Percentiles rank a stretch among this genome's conserved stretches.
phyloP scores from a whole-genome alignment of 2,888 invertebrate genomes.

The Barypeithes pellucidus region DNA sequence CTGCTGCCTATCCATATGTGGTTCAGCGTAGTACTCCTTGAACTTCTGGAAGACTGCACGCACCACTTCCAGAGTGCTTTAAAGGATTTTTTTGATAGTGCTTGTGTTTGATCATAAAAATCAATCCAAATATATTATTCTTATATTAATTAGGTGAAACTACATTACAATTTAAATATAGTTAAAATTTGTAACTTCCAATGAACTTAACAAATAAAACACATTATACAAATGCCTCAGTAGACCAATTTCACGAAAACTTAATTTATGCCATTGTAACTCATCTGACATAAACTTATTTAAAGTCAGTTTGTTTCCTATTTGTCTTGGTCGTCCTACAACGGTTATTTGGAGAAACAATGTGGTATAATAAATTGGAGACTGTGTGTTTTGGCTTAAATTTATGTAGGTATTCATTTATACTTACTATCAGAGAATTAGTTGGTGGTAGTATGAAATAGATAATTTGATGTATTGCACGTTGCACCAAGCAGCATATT shows the following conservation, averaged over 20 bases:
- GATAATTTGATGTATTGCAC: too few species aligned
- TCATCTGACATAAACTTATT: conserved; percentile 8
- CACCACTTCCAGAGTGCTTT: too few species aligned
- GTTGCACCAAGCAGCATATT: too few species aligned
- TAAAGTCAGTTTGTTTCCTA: conserved; percentile 10
- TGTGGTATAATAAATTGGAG: conserved; percentile 20
- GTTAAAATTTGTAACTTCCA: neutral
- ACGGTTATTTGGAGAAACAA: conserved; percentile 18
- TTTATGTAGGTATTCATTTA: neutral
- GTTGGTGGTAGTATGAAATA: too few species aligned
- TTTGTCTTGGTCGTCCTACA: conserved; percentile 14
- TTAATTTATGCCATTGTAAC: neutral
- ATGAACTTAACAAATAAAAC: neutral
- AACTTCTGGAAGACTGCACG: too few species aligned
- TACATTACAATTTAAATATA: neutral
- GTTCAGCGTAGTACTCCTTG: too few species aligned
- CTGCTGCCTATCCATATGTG: too few species aligned
- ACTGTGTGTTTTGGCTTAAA: conserved; percentile 8
- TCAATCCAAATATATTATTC: too few species aligned
- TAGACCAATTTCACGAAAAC: neutral
- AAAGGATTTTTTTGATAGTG: too few species aligned
- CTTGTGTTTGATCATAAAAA: too few species aligned
- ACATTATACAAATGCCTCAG: neutral
- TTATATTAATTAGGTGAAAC: too few species aligned
- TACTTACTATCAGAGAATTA: neutral